These are phyloP conservation scores for Dromococcyx pavoninus DNA, from an alignment of 2,797 vertebrate genomes.

Conservation along the genomic window DNA sequence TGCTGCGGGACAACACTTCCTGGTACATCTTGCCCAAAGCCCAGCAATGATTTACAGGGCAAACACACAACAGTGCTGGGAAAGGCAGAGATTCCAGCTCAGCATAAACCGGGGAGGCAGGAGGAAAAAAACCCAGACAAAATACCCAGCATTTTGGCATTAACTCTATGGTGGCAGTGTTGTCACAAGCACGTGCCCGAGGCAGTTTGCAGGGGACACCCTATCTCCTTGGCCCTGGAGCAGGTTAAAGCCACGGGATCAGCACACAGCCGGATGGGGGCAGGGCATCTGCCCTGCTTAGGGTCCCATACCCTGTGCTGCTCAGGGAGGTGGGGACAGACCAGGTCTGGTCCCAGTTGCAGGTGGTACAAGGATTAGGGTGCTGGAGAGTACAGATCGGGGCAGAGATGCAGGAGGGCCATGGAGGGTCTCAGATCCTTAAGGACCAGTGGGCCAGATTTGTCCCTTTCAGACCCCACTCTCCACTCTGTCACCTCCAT, in stretches of 20 bases:
- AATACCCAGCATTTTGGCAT: background rate
- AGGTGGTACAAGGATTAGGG: background rate
- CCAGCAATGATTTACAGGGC: conserved; percentile 12
- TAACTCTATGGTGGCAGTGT: background rate
- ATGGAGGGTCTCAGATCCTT: background rate
- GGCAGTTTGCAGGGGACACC: fast-evolving
- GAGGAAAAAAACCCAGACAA: background rate
- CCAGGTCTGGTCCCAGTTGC: background rate
- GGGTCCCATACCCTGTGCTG: background rate
- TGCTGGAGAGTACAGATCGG: background rate
- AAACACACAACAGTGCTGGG: background rate
- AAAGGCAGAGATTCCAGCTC: background rate
- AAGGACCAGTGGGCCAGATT: fast-evolving
- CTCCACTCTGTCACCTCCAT: background rate
- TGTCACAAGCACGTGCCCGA: fast-evolving
- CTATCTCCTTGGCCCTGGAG: fast-evolving
- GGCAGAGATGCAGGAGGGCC: background rate
- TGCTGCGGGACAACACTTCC: background rate
- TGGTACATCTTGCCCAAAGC: background rate
- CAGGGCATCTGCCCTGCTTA: fast-evolving
- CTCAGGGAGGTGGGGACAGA: too few relatives aligned
- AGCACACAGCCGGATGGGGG: fast-evolving
- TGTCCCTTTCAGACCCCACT: background rate
- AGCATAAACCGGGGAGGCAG: background rate
- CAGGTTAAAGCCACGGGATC: background rate